phyloP scores from a whole-genome alignment of 2,113 vertebrate genomes.

The Macquaria ambigua region DNA sequence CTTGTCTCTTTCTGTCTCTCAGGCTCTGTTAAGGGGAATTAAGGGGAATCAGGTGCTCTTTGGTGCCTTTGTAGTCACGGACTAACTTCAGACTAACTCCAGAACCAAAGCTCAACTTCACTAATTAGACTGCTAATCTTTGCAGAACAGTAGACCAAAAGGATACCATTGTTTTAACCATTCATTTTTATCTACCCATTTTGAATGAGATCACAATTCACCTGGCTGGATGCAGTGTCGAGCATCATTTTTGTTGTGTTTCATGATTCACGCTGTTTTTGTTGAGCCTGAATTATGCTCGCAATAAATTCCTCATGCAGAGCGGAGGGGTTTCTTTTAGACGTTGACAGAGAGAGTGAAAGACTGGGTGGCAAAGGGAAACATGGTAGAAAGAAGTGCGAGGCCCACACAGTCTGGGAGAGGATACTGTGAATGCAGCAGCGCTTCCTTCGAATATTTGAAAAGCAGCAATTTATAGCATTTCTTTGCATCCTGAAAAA shows the following conservation, averaged over 20 bases:
- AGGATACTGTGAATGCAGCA: background rate
- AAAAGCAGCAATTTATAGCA: background rate
- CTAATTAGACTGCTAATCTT: constrained; percentile 5
- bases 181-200: background rate
- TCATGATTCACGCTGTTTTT: background rate
- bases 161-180: background rate
- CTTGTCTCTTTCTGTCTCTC: constrained; percentile 36
- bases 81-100: constrained; percentile 12
- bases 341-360: background rate
- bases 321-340: background rate
- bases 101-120: constrained; percentile 26
- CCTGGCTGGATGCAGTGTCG: background rate
- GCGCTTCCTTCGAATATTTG: background rate
- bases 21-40: constrained; percentile 35
- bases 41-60: constrained; percentile 41
- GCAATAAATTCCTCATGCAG: background rate
- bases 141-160: constrained; percentile 6
- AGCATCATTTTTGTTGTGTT: background rate
- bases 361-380: background rate
- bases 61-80: constrained; percentile 38
- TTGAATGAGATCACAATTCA: background rate
- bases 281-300: background rate
- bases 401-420: background rate
- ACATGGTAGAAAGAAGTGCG: background rate
- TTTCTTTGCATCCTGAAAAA: background rate